Conservation (phyloP, 2,888 invertebrate genomes). For the Ceratothoa steindachneri region DNA sequence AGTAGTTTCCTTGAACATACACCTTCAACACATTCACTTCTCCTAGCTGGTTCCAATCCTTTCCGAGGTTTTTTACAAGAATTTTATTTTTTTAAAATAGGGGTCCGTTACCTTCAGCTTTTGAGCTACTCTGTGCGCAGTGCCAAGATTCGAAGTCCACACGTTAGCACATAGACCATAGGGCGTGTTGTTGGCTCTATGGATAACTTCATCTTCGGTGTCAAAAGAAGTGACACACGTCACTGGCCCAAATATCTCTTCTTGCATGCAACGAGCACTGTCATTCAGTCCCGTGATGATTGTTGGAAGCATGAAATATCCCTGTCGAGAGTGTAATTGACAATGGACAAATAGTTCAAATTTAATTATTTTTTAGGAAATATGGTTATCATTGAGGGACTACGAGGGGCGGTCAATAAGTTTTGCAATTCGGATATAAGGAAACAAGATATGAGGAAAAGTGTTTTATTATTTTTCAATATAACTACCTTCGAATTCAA, state of each 20-base stretch:
- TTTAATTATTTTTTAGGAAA: no score
- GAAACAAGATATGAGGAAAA: no score
- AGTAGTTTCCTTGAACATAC: no score
- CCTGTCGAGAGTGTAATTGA: constrained; percentile 22
- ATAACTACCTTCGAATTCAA: no score
- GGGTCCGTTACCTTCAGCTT: constrained; percentile 57
- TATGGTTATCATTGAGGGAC: no score
- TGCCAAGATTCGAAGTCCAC: constrained; percentile 55
- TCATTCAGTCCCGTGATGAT: constrained; percentile 51
- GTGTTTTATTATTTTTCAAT: no score
- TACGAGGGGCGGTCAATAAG: no score
- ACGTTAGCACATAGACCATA: constrained; percentile 58
- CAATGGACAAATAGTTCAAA: neutral
- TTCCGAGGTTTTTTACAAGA: no score
- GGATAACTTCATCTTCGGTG: constrained; percentile 52
- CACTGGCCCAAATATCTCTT: constrained; percentile 61
- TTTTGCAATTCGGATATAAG: no score
- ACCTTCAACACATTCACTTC: no score
- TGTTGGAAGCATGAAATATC: constrained; percentile 49
- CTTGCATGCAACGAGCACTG: constrained; percentile 55
- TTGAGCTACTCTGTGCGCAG: constrained; percentile 55
- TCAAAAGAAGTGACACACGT: constrained; percentile 56
- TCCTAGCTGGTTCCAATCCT: no score
- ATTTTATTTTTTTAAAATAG: no score
- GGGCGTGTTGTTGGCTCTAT: constrained; percentile 54